phyloP scores from a whole-genome alignment of 2,113 vertebrate species.

The Carettochelys insculpta region DNA sequence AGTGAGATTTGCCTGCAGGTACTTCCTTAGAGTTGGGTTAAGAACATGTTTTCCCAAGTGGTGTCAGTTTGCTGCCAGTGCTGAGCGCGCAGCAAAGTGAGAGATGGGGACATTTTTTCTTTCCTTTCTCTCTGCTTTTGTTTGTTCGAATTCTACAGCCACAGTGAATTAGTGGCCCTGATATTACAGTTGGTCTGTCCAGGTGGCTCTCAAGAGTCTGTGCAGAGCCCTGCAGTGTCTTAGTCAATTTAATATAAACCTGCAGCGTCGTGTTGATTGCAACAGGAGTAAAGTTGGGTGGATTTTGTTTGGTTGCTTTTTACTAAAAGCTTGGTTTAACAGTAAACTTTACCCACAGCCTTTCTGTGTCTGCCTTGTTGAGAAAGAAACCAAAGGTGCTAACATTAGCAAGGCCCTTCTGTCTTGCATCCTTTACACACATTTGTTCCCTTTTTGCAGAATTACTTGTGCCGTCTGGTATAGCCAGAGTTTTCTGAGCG shows the following conservation, averaged over 20 bases:
- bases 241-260: accelerated
- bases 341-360: not conserved
- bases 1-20: not conserved
- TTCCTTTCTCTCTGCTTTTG: not conserved
- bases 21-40: not conserved
- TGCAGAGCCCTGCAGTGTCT: not conserved
- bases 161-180: not conserved
- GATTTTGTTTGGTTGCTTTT: not conserved
- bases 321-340: not conserved
- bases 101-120: not conserved
- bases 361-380: not conserved
- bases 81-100: not conserved
- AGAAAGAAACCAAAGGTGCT: accelerated
- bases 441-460: not conserved
- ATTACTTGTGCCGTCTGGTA: not conserved
- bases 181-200: not conserved
- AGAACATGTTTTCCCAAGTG: not conserved
- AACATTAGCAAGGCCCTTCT: not conserved
- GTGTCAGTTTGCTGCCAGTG: not conserved
- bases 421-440: not conserved
- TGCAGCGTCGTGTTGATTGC: accelerated
- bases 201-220: not conserved
- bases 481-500: not conserved
- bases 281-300: accelerated
- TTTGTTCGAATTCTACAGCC: not conserved